These are phyloP conservation scores for Cryptoprocta ferox DNA, from an alignment of 2,797 vertebrate species.

Conservation along the genomic window DNA sequence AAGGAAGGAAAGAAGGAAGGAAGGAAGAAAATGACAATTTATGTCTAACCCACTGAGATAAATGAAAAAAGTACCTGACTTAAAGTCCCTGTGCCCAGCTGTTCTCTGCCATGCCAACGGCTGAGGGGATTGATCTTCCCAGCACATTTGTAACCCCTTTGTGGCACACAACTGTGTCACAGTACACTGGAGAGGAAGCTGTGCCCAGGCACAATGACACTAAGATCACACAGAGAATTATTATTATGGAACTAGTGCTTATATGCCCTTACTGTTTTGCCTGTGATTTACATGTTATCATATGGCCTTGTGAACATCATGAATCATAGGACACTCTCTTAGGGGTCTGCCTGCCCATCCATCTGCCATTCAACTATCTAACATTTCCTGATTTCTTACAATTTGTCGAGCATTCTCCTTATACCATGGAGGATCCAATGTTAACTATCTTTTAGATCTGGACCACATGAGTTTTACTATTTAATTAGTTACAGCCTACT, in stretches of 20 bases:
- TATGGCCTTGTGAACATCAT: background rate
- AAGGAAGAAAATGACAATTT: background rate
- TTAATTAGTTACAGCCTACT: background rate
- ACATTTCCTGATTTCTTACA: background rate
- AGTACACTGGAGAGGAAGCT: background rate
- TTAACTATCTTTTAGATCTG: background rate
- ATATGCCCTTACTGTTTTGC: background rate
- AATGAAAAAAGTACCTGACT: background rate
- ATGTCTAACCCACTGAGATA: background rate
- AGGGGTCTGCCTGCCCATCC: background rate
- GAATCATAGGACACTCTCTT: background rate
- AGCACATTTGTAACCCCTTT: background rate
- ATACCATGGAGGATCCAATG: background rate
- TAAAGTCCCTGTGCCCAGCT: background rate
- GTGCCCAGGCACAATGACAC: too few species aligned
- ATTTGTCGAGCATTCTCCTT: background rate
- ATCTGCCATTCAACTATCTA: background rate
- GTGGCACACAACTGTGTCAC: background rate
- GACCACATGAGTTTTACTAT: background rate
- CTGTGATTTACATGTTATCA: background rate
- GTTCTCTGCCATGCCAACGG: background rate
- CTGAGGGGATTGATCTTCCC: background rate
- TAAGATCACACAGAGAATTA: background rate
- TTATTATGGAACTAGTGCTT: background rate
- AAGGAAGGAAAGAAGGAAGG: too few species aligned